phyloP scores from a whole-genome alignment of 2,888 invertebrate species.

The Drosophila cracens region DNA sequence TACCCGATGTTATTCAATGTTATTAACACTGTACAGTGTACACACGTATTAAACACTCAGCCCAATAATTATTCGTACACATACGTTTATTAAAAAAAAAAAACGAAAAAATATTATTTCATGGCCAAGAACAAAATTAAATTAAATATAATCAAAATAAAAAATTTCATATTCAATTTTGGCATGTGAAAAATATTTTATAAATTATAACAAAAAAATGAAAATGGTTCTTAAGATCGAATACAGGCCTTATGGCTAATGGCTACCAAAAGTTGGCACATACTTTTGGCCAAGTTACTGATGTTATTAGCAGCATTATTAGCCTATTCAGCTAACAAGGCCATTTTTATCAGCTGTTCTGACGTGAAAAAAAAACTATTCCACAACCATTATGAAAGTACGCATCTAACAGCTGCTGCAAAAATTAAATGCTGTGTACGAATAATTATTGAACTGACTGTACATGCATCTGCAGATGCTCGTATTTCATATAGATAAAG shows the following conservation, averaged over 20 bases:
- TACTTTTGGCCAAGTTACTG: background rate
- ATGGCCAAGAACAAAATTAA: background rate
- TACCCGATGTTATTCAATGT: background rate
- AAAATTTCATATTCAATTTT: background rate
- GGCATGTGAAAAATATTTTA: background rate
- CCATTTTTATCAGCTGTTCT: background rate
- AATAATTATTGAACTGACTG: background rate
- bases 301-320: background rate
- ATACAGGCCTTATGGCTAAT: background rate
- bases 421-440: background rate
- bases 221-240: background rate
- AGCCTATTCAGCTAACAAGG: background rate
- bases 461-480: background rate
- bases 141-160: background rate
- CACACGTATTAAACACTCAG: background rate
- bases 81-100: too few species aligned
- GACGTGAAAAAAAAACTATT: background rate
- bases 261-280: background rate
- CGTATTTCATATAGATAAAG: background rate
- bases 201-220: background rate
- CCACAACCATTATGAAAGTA: background rate
- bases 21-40: background rate
- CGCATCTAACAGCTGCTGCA: background rate
- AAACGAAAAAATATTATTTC: background rate
- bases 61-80: background rate